Conservation (phyloP, 2,113 vertebrate species). For the Arenaria interpres region DNA sequence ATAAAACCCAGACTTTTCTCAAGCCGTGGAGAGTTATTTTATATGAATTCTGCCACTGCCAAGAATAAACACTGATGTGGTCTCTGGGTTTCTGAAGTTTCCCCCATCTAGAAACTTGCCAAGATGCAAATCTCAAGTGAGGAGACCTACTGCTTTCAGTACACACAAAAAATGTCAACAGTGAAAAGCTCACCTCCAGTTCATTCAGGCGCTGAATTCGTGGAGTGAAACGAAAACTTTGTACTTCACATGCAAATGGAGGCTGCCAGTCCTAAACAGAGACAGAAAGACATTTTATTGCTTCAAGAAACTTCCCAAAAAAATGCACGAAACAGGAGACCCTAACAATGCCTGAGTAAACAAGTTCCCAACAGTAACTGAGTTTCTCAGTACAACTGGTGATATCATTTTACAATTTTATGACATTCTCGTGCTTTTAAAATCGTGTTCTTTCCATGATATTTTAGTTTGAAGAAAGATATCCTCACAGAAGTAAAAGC, state of each 20-base stretch:
- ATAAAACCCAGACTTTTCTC: constrained; percentile 25
- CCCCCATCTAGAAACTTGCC: background rate
- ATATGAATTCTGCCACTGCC: background rate
- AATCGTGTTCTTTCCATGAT: background rate
- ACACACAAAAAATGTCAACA: background rate
- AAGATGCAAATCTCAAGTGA: background rate
- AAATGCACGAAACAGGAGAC: background rate
- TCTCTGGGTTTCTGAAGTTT: constrained; percentile 3
- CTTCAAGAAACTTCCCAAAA: background rate
- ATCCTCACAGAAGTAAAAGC: background rate
- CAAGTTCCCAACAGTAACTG: background rate
- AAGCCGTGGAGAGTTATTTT: background rate
- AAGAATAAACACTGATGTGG: background rate
- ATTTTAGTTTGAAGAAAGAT: background rate
- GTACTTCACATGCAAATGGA: constrained; percentile 96
- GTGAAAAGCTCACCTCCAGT: constrained; percentile 86
- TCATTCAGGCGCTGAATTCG: constrained; percentile 95
- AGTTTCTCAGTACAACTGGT: background rate
- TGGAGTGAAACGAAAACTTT: constrained; percentile 95
- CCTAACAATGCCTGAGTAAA: background rate
- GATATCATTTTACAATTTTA: background rate
- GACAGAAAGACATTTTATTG: constrained; percentile 10
- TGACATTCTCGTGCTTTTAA: background rate
- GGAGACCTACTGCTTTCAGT: background rate
- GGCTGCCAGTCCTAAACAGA: constrained; percentile 93